Base-by-base conservation (phyloP, 2,888 invertebrate species). In the Pherbina coryleti region DNA sequence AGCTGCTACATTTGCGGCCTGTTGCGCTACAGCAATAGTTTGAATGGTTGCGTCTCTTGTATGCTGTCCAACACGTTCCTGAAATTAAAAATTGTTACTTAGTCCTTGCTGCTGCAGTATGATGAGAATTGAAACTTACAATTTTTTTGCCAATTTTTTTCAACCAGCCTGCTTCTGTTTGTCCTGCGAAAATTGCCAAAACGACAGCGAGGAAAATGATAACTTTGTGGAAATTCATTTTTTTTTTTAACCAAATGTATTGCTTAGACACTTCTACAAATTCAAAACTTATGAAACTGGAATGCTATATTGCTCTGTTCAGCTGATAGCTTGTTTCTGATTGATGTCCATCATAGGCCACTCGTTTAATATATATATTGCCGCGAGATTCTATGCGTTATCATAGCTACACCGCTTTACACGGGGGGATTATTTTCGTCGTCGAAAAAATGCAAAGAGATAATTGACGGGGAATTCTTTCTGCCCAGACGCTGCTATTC, bases 61-160 rank as follows among this genome's bases (percentile, higher is more conserved):
- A 71, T 82, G 79, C 57, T 83, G 82, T 5, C 75, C 83, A 55
- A 78, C 79, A 11, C 80, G 77, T 75, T 83, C 81, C 81, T 82
- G 51, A 51, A 60, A 70, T n/a, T 37, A 17, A 73, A 7, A 53
- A 28, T 17, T 60, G 2, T 55, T 44, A 19, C 11, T 44, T 3
- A 67, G 14, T 22, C 19, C 5, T 19, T 22, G 44, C 22, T 37
- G 11, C 8, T 8, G 7, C 4, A 9, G 8, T 5, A 44, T 8
- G 44, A 5, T 11, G 1, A 14, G 4, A 53, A 25, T 17, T 28
- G 19, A 31, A n/a, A 71, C 82, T 82, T 81, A 83, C 84, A 72
- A 83, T 78, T 82, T 81, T 80, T 78, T 83, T 82, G 77, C 81
- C 81, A 31, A 83, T 79, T 72, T 83, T 82, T 67, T 82, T 83